Evolutionary conservation across 2,888 invertebrate genomes (phyloP).

Genomic region (Diarsia rubi): DNA sequence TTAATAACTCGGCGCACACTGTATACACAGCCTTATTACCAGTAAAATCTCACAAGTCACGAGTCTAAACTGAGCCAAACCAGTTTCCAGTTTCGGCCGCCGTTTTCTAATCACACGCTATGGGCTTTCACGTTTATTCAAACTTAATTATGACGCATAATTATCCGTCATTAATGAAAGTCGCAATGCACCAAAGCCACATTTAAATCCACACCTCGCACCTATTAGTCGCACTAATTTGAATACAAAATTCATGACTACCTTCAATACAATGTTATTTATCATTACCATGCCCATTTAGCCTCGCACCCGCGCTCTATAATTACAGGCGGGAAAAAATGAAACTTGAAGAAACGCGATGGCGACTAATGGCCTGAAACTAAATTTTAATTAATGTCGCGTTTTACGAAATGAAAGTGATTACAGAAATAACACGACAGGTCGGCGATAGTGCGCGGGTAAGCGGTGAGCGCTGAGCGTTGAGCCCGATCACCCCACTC

Average conservation of each 20-base stretch:
- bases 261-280: constrained; percentile 89
- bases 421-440: constrained; percentile 90
- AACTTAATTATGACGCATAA: constrained; percentile 69
- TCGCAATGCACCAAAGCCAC: constrained; percentile 80
- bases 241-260: constrained; percentile 89
- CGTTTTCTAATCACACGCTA: constrained; percentile 84
- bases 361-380: constrained; percentile 90
- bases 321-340: constrained; percentile 88
- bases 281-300: constrained; percentile 89
- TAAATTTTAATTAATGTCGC: constrained; percentile 91
- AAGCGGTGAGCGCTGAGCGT: constrained; percentile 71
- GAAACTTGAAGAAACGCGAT: constrained; percentile 90
- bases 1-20: constrained; percentile 89
- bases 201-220: constrained; percentile 86
- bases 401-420: constrained; percentile 90
- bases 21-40: constrained; percentile 91
- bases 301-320: constrained; percentile 86
- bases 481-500: constrained; percentile 76
- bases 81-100: constrained; percentile 81
- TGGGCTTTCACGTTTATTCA: constrained; percentile 54
- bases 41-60: constrained; percentile 91
- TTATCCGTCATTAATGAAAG: constrained; percentile 78
- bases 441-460: constrained; percentile 79
- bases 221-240: constrained; percentile 88
- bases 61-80: constrained; percentile 84